Percentiles rank a stretch among this genome's conserved stretches.
Evolutionary conservation across 2,888 invertebrate species (phyloP).

Genomic region (Chloroclysta siterata): DNA sequence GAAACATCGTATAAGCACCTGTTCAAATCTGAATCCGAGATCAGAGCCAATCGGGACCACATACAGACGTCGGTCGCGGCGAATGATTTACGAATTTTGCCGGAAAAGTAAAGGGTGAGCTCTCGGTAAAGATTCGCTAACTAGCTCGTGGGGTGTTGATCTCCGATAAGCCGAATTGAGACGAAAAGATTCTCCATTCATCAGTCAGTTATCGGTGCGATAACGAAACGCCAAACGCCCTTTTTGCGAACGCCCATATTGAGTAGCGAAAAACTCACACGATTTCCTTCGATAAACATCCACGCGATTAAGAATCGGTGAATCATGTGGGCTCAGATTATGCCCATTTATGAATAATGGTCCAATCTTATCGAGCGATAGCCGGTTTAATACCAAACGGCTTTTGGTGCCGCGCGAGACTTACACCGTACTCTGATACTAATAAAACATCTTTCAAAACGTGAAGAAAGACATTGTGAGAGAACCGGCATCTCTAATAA

Average conservation of each 20-base stretch:
- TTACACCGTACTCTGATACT: slow-evolving; percentile 20
- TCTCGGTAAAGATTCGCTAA: slow-evolving; percentile 68
- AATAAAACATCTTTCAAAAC: slow-evolving; percentile 17
- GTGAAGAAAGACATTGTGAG: neutral
- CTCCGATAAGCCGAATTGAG: slow-evolving; percentile 81
- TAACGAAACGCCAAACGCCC: slow-evolving; percentile 71
- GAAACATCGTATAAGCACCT: slow-evolving; percentile 66
- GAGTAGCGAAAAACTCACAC: slow-evolving; percentile 69
- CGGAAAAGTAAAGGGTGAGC: slow-evolving; percentile 52
- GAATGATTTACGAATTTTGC: slow-evolving; percentile 62
- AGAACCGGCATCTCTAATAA: slow-evolving; percentile 1
- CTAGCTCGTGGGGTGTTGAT: slow-evolving; percentile 79
- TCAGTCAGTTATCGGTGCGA: slow-evolving; percentile 79
- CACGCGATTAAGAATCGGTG: slow-evolving; percentile 51
- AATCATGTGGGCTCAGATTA: slow-evolving; percentile 43
- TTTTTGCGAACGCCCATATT: slow-evolving; percentile 67
- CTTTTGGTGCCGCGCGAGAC: slow-evolving; percentile 30
- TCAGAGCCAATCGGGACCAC: slow-evolving; percentile 61
- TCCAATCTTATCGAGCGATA: slow-evolving; percentile 41
- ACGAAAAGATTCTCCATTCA: slow-evolving; percentile 78
- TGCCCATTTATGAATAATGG: slow-evolving; percentile 55
- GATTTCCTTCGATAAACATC: slow-evolving; percentile 64
- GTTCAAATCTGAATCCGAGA: slow-evolving; percentile 64
- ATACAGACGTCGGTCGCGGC: slow-evolving; percentile 78
- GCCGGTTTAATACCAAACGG: slow-evolving; percentile 33